These are phyloP conservation scores for Mamestra brassicae DNA, from an alignment of 2,888 invertebrate species.

Conservation along the genomic window DNA sequence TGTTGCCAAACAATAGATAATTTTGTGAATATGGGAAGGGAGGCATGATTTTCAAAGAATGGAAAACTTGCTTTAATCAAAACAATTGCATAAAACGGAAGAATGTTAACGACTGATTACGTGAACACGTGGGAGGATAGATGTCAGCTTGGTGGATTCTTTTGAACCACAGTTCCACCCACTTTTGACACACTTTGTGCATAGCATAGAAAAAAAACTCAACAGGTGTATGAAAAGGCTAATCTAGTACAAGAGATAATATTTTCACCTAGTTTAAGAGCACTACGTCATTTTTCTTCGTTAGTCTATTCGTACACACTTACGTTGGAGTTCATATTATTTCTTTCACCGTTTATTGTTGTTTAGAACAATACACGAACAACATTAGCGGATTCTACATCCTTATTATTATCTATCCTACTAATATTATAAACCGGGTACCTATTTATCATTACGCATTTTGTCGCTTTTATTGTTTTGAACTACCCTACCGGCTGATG, in stretches of 20 bases:
- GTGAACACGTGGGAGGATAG: slow-evolving; percentile 37
- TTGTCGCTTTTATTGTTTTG: too few species aligned
- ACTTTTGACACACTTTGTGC: slow-evolving; percentile 10
- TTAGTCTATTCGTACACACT: background rate
- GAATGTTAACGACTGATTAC: slow-evolving; percentile 22
- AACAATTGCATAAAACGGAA: slow-evolving; percentile 37
- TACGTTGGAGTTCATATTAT: background rate
- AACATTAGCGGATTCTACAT: too few species aligned
- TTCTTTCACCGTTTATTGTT: background rate
- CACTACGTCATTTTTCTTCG: background rate
- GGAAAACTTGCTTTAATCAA: slow-evolving; percentile 18
- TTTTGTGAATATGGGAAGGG: background rate
- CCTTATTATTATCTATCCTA: too few species aligned
- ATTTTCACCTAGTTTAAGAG: background rate
- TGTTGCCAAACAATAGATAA: slow-evolving; percentile 10
- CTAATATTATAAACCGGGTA: too few species aligned
- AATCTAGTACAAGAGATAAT: background rate
- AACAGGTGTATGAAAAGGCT: background rate
- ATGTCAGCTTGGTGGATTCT: slow-evolving; percentile 24
- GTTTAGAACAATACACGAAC: too few species aligned
- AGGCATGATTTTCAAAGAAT: background rate
- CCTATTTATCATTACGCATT: too few species aligned
- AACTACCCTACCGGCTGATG: too few species aligned
- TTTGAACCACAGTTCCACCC: background rate
- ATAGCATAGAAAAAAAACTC: slow-evolving; percentile 2